Conservation (phyloP, 2,888 invertebrate species). For the Hydrotaea diabolus region DNA sequence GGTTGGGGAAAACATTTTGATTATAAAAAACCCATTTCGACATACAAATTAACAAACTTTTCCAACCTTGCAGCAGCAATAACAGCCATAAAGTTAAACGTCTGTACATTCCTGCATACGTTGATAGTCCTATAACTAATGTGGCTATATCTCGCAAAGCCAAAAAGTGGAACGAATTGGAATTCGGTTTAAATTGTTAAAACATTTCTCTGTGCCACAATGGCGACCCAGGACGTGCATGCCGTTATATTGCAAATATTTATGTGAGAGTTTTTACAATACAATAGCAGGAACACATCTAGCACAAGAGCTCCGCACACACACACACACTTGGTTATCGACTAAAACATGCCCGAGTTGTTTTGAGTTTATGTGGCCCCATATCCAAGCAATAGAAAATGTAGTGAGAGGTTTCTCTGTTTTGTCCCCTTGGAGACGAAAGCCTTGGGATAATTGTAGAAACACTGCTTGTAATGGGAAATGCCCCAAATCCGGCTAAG, state of each 20-base stretch:
- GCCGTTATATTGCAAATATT: not conserved
- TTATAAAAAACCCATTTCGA: not conserved
- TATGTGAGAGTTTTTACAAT: too few relatives aligned
- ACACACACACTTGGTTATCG: not conserved
- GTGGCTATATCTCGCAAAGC: not conserved
- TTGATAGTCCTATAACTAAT: not conserved
- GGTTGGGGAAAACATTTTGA: not conserved
- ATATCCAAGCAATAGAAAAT: not conserved
- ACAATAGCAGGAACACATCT: not conserved
- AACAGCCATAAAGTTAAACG: not conserved
- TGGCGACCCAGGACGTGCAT: too few relatives aligned
- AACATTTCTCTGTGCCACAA: not conserved
- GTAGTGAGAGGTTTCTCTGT: not conserved
- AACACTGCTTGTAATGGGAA: not conserved
- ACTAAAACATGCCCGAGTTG: not conserved
- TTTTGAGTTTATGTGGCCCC: not conserved
- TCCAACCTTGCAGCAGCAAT: not conserved
- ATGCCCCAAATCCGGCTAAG: not conserved
- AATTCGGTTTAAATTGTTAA: not conserved
- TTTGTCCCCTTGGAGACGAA: not conserved
- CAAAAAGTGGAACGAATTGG: too few relatives aligned
- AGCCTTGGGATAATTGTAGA: not conserved
- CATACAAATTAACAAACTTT: not conserved
- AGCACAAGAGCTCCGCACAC: not conserved
- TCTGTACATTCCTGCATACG: too few relatives aligned